Evolutionary conservation across 2,113 vertebrate genomes (phyloP).

Genomic region (Holacanthus passer): DNA sequence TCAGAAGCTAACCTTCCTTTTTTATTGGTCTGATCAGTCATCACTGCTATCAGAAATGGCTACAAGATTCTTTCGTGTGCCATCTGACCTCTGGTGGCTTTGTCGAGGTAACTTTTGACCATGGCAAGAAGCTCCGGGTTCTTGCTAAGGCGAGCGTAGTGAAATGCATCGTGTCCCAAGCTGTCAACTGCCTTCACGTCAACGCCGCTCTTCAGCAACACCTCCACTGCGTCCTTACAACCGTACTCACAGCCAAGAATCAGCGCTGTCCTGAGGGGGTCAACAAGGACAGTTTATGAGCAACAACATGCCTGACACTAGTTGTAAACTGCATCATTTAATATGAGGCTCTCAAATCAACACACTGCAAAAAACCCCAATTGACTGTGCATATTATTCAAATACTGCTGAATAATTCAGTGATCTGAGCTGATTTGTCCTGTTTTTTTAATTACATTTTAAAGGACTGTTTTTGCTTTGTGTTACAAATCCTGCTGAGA

Average conservation of each 20-base stretch:
- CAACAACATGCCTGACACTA: background rate
- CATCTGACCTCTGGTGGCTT: conserved; percentile 87
- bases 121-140: conserved; percentile 89
- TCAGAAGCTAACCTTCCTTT: background rate
- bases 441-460: background rate
- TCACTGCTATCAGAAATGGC: background rate
- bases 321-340: background rate
- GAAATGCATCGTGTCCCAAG: conserved; percentile 90
- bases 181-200: conserved; percentile 88
- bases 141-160: conserved; percentile 94
- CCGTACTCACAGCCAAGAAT: conserved; percentile 95
- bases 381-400: background rate
- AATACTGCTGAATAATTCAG: background rate
- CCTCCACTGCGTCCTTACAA: conserved; percentile 94
- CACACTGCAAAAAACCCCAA: background rate
- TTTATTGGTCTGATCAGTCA: background rate
- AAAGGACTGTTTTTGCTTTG: background rate
- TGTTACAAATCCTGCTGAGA: background rate
- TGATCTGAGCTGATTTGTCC: background rate
- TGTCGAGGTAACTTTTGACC: conserved; percentile 89
- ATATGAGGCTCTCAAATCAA: background rate
- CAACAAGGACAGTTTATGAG: background rate
- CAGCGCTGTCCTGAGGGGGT: conserved; percentile 88
- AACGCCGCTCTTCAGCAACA: conserved; percentile 89
- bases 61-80: background rate